Base-by-base conservation (phyloP, 2,113 vertebrate genomes). In the Peromyscus californicus region DNA sequence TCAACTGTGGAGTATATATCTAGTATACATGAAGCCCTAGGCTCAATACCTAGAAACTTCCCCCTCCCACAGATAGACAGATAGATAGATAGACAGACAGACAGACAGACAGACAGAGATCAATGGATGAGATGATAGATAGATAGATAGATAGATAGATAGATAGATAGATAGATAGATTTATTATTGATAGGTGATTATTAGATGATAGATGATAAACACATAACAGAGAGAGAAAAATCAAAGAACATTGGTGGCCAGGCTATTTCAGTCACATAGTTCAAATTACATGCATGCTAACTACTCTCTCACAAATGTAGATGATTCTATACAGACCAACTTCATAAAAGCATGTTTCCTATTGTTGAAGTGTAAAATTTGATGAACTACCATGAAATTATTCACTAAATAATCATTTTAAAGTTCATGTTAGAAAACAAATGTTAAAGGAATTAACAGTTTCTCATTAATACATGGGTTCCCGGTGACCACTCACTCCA, bases 401-500 rank as follows among this genome's bases (percentile, higher is more conserved):
- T 67, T 70, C 59, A 96, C 75, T 89, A 90, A 95, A 16, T 57
- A 7, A 91, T 33, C 7, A 82, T 26, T 84, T 80, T 86, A 80
- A 91, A 79, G 65, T 16, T 42, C 36, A 17, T 88, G 36, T 39
- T 87, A 85, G 26, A 91, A 80, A 91, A 24, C 9, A 84, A 90
- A 48, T 70, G 72, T 91, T 91, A 61, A 94, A 89, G 61, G 93
- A 51, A 36, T 83, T 39, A 84, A 65, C 79, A 19, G 29, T 94
- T 93, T 95, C 78, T 67, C 45, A 82, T 39, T 72, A 74, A 74
- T 70, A 82, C 31, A n/a, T 4, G 26, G 3, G 12, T 80, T 87
- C 51, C 33, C 29, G 84, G 94, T 74, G 83, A 76, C 33, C 48
- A 72, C 33, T 36, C 22, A 29, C 42, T 33, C 22, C 10, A 85